phyloP scores from a whole-genome alignment of 1,140 invertebrate genomes.

The Drosophila leontia region DNA sequence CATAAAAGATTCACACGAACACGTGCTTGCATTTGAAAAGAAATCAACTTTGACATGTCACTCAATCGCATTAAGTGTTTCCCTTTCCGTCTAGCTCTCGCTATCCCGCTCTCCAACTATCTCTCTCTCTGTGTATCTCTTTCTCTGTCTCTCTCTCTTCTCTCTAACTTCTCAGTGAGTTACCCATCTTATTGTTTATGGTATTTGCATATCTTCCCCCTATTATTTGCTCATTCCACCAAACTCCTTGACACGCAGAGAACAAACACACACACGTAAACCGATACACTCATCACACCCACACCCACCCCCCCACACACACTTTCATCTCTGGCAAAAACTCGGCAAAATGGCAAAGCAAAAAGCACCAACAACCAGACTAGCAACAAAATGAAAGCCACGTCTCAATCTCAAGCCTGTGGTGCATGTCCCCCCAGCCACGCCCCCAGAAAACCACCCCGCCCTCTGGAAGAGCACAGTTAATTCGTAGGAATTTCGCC shows the following conservation, averaged over 20 bases:
- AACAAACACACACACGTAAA: conserved; percentile 45
- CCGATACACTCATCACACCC: conserved; percentile 54
- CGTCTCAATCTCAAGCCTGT: conserved; percentile 41
- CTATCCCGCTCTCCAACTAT: conserved; percentile 38
- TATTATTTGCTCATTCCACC: conserved; percentile 43
- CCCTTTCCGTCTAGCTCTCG: conserved; percentile 44
- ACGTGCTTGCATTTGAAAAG: conserved; percentile 75
- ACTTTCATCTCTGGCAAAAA: conserved; percentile 49
- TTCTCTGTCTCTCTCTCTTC: conserved; percentile 2
- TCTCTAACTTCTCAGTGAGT: conserved; percentile 34
- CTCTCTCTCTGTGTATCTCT: conserved; percentile 29
- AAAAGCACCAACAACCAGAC: conserved; percentile 34
- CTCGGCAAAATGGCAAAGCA: conserved; percentile 48
- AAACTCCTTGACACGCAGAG: conserved; percentile 32
- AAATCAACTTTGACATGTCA: conserved; percentile 46
- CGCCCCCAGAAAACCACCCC: conserved; percentile 1
- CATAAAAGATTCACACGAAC: conserved; percentile 52
- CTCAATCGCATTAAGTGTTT: conserved; percentile 52
- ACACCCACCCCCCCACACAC: conserved; percentile 26
- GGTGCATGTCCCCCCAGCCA: conserved; percentile 42
- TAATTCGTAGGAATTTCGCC: neutral
- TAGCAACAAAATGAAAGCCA: conserved; percentile 39
- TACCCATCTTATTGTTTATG: conserved; percentile 64
- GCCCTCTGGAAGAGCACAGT: conserved; percentile 25
- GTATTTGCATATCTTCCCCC: conserved; percentile 63